Evolutionary conservation across 2,888 invertebrate genomes (phyloP), one percentile per base, ranked within the genome.

Genomic region (Celastrina argiolus): DNA sequence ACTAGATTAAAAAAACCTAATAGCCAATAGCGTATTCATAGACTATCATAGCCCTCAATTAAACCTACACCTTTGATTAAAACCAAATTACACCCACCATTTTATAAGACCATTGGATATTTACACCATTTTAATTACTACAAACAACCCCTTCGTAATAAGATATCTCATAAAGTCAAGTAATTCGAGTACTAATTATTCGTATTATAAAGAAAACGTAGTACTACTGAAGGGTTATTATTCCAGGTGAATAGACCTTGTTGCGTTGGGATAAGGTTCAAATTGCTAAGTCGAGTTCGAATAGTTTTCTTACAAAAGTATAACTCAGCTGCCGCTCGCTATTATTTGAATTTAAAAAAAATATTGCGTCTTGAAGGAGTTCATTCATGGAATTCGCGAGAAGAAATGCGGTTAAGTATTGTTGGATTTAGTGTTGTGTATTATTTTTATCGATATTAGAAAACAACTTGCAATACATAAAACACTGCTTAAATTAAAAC

Each of bases 121-220:
- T 82, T 81, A 84, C 84, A 84, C 84, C 80, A 80, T 80, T 83
- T 83, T 82, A 82, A 84, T 84, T 82, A 69, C 67, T 78, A 58
- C 22, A 56, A 65, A 64, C 56, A 36, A 31, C 56, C 78, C 81
- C 80, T 75, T 78, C 81, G 85, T 80, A 85, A 83, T 78, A 76
- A 74, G 81, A 84, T 78, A 83, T 81, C 77, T 67, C 71, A 70
- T 76, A 71, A 76, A 86, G 85, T 87, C 86, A 86, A 86, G 86
- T 85, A 87, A 86, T 84, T 81, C 77, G 86, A 87, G 86, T 82
- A 85, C 85, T 85, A 84, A 77, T 78, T 75, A 82, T 82, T 80
- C 65, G 65, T 74, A 67, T 70, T 69, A 76, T 74, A 73, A 73
- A 78, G 77, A 63, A 70, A 72, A 70, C 69, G 68, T 70, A 71